phyloP scores from a whole-genome alignment of 2,113 vertebrate species.

The Heterotis niloticus region DNA sequence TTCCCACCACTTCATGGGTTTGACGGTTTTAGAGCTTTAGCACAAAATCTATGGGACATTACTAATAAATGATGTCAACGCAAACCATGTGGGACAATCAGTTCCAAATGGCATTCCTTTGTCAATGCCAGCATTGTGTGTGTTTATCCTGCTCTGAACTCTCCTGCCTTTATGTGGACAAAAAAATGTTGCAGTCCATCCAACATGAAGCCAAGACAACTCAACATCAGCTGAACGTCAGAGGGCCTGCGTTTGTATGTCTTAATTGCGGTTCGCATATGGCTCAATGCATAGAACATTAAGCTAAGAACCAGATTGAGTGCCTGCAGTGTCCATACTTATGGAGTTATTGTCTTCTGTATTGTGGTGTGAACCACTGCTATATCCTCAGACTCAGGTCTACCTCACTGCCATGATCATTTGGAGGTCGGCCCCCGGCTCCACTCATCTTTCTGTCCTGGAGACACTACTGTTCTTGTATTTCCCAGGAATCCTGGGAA shows the following conservation, averaged over 20 bases:
- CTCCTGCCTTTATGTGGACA: not conserved
- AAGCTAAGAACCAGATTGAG: not conserved
- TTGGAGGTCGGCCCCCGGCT: not conserved
- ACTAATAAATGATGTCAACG: slow-evolving; percentile 22
- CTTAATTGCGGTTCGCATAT: not conserved
- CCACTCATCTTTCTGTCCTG: not conserved
- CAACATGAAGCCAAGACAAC: not conserved
- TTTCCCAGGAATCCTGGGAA: not conserved
- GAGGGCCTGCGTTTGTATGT: not conserved
- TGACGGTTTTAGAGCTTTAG: slow-evolving; percentile 20
- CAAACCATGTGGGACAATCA: slow-evolving; percentile 11
- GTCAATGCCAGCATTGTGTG: slow-evolving; percentile 13
- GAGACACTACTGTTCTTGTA: not conserved
- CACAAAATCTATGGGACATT: slow-evolving; percentile 15
- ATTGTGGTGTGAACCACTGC: not conserved
- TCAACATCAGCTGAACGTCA: not conserved
- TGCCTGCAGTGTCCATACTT: slow-evolving; percentile 11
- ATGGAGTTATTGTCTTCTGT: not conserved
- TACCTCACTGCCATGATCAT: not conserved
- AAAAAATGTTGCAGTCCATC: slow-evolving; percentile 5
- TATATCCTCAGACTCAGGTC: not conserved
- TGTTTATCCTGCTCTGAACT: slow-evolving; percentile 6
- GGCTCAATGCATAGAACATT: not conserved
- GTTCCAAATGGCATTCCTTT: slow-evolving; percentile 20
- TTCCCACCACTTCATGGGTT: not conserved